A percentile compares a stretch with the other conserved stretches of the same genome.
phyloP scores from a whole-genome alignment of 2,797 vertebrate species.

The Pangasius djambal region DNA sequence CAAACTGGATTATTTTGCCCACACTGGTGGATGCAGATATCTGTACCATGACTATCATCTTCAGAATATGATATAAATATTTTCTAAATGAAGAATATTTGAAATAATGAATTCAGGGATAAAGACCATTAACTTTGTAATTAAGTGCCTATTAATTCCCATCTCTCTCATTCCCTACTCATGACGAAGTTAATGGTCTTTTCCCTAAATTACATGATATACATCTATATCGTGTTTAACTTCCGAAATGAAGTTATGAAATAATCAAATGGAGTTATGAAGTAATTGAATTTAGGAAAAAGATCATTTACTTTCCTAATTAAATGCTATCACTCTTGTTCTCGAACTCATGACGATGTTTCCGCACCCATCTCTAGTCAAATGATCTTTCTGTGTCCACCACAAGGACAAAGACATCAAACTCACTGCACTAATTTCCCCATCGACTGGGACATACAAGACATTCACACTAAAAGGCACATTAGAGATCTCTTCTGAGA shows the following conservation, averaged over 20 bases:
- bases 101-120: neutral
- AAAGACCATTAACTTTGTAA: neutral
- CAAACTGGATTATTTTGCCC: neutral
- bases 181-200: neutral
- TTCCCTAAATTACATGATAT: neutral
- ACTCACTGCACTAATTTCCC: slow-evolving; percentile 12
- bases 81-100: neutral
- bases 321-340: neutral
- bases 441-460: slow-evolving; percentile 41
- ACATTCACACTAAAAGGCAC: slow-evolving; percentile 36
- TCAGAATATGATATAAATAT: neutral
- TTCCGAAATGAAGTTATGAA: neutral
- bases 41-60: neutral
- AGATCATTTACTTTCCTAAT: neutral
- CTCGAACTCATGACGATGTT: neutral
- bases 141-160: neutral
- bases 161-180: neutral
- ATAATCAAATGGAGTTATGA: neutral
- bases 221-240: neutral
- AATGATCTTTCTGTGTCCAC: neutral
- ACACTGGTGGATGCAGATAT: neutral
- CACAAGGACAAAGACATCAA: slow-evolving; percentile 40
- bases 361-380: neutral
- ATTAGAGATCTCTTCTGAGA: slow-evolving; percentile 42
- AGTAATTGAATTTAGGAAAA: neutral